Evolutionary conservation across 2,888 invertebrate genomes (phyloP), one percentile per base, ranked within the genome.

Genomic region (Watsonalla binaria): DNA sequence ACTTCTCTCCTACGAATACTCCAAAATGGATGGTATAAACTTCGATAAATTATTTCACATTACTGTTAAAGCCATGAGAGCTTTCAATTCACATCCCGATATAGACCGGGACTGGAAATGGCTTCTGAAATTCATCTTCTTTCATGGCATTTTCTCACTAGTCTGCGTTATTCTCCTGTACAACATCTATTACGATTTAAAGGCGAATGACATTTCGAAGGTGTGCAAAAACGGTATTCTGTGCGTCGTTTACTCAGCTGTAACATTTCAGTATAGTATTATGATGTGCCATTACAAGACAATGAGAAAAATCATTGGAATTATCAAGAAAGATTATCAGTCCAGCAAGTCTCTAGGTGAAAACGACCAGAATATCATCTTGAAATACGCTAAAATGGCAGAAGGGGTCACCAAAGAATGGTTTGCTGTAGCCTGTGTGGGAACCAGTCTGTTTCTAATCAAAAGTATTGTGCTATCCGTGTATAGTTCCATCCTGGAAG

Each of bases 301-400:
- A 6, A 35, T 80, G 0, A 46, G 51, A 5, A 56, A 57, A 0
- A 47, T 84, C 5, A 72, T 82, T 0, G 54, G 59, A 2, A 51
- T 56, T 4, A 60, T 82, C 4, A 70, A 77, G 13, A 54, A 51
- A 6, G 81, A 83, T 57, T 84, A 68, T 48, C 54, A 57, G 8
- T 45, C 35, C 0, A 60, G 66, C 0, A 53, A 59, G 33, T 13
- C 54, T 0, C 56, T 72, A 6, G 13, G 65, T 0, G 5, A 39
- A 1, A 51, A 64, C 0, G 79, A 82, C 47, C 63, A 62, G 47
- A 45, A 59, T 0, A 52, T 80, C 0, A 53, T 81, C 0, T 13
- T 55, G 5, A 51, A 68, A 9, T 78, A 70, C 50, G 66, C 69
- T 0, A 56, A 60, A 6, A 62, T 63, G 48, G 76, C 75, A 0